Conservation (phyloP, 1,140 invertebrate genomes). For the Phthorimaea operculella region DNA sequence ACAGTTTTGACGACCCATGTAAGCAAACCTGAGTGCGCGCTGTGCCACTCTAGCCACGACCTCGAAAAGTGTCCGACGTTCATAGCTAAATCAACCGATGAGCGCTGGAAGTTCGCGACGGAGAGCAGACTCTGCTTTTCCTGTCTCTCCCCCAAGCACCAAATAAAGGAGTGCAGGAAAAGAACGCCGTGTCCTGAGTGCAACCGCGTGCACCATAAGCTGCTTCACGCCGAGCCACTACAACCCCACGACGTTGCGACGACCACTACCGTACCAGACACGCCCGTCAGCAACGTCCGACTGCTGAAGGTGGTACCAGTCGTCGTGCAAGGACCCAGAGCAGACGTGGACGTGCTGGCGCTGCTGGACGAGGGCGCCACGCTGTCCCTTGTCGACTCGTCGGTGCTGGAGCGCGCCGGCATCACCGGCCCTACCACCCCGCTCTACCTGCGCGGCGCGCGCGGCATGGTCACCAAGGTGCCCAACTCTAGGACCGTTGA, state of each 20-base stretch:
- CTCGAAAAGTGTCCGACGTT: neutral
- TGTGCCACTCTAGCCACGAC: neutral
- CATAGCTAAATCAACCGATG: neutral
- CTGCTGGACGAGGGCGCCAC: neutral
- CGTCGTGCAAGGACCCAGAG: neutral
- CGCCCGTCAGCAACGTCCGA: too few species aligned
- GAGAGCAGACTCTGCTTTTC: neutral
- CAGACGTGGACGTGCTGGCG: neutral
- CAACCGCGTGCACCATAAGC: neutral
- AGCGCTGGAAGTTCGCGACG: neutral
- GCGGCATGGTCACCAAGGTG: neutral
- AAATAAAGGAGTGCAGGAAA: neutral
- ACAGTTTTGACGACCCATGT: neutral
- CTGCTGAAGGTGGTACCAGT: neutral
- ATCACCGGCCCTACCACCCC: neutral
- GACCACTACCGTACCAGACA: neutral
- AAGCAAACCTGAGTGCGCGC: neutral
- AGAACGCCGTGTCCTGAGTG: neutral
- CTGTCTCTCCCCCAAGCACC: neutral
- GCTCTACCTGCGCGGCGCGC: neutral
- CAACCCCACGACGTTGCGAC: neutral
- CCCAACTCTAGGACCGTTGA: neutral
- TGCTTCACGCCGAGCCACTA: neutral
- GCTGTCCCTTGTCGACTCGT: neutral
- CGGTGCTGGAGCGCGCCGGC: neutral